Conservation (phyloP, 2,888 invertebrate species). For the Coremacera marginata region DNA sequence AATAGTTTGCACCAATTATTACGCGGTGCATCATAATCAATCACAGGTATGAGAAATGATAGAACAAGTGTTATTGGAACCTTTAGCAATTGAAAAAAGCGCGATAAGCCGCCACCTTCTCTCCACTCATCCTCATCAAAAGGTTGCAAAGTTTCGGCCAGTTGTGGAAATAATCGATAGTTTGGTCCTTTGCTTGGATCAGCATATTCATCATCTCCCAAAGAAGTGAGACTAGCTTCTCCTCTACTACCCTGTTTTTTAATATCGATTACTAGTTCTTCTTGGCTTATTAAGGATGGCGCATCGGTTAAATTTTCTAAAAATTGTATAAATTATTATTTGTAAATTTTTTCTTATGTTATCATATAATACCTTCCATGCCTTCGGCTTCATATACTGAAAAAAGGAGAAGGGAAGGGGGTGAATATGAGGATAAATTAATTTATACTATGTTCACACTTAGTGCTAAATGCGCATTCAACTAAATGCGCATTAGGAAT, state of each 20-base stretch:
- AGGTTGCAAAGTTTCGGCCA: conserved; percentile 44
- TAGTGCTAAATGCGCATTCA: too few relatives aligned
- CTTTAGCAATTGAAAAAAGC: conserved; percentile 57
- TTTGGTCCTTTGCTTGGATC: neutral
- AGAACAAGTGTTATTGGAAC: conserved; percentile 71
- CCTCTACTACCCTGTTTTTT: too few relatives aligned
- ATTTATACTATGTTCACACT: too few relatives aligned
- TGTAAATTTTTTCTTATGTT: too few relatives aligned
- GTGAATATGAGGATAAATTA: too few relatives aligned
- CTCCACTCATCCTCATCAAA: conserved; percentile 46
- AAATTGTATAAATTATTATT: too few relatives aligned
- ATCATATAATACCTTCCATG: too few relatives aligned
- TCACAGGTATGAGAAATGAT: conserved; percentile 66
- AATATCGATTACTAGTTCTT: neutral
- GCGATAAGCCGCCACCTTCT: neutral
- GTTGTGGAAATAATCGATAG: conserved; percentile 44
- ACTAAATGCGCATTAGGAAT: too few relatives aligned
- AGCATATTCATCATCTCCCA: neutral
- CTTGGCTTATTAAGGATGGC: neutral
- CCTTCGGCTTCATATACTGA: too few relatives aligned
- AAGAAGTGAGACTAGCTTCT: neutral
- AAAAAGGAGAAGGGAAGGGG: too few relatives aligned
- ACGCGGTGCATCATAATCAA: conserved; percentile 41
- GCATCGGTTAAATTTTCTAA: too few relatives aligned
- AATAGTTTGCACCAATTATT: conserved; percentile 49